Base-by-base conservation (phyloP, 92 coral and sea anemone species). In the Zoanthus solanderi region DNA sequence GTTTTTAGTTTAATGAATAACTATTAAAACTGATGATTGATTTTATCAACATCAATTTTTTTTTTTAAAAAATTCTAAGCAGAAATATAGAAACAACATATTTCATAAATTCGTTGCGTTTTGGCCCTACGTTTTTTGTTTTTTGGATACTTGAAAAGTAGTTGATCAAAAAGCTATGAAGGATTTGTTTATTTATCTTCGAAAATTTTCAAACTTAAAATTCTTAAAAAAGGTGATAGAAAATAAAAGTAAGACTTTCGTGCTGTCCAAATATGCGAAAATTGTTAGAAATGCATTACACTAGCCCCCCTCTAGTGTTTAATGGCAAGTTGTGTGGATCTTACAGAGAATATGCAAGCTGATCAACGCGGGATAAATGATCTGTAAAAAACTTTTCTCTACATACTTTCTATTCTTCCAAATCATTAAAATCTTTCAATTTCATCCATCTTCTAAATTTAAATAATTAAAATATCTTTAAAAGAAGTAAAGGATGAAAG, bases 291-390 rank as follows among this genome's bases (percentile, higher is more conserved):
- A 72, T 83, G 83, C 95, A 94, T 82, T 94, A 74, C 78, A 67
- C 61, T 72, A 83, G 89, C 98, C 98, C 98, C 98, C 98, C 98
- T 94, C 95, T 94, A 94, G 72, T 11, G 78, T 73, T 86, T 17
- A 89, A 94, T 87, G 68, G 85, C 85, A 37, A 10, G 16, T 45
- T 57, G 15, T 54, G 15, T 66, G 18, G 0, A 30, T n/a, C 1
- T 74, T 81, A 81, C 13, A 60, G 75, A 81, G 85, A 81, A 81
- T 68, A 63, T 10, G 31, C 4, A 0, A 29, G 5, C 44, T 50
- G 58, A 80, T 80, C 85, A 80, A 75, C 85, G 85, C 85, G 85
- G 85, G 85, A 80, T 80, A 80, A 63, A 63, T 48, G 31, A 65
- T 80, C 85, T 65, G 74, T 68, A 28, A 12, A 45, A 80, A 63